Evolutionary conservation across 2,797 vertebrate species (phyloP).

Genomic region (Sebastes taczanowskii): DNA sequence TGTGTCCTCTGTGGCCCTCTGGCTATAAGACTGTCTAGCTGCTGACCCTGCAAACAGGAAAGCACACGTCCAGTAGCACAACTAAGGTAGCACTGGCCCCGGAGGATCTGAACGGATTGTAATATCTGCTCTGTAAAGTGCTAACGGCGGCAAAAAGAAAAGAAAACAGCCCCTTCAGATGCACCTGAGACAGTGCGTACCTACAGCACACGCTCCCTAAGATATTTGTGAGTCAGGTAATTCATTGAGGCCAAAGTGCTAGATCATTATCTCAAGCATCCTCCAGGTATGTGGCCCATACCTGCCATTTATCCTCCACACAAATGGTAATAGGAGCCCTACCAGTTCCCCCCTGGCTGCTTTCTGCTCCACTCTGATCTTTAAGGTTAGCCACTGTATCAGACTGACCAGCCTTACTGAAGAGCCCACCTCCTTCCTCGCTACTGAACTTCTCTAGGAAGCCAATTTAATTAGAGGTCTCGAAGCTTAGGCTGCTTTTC

Average conservation of each 20-base stretch:
- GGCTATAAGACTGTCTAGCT: conserved; percentile 46
- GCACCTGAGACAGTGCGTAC: background rate
- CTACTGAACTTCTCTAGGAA: conserved; percentile 47
- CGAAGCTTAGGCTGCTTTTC: conserved; percentile 64
- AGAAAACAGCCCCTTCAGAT: conserved; percentile 7
- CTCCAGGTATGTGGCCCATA: conserved; percentile 10
- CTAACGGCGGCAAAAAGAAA: conserved; percentile 49
- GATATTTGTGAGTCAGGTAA: conserved; percentile 8
- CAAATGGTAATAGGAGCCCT: conserved; percentile 28
- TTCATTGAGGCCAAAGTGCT: conserved; percentile 41
- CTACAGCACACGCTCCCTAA: background rate
- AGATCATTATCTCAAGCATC: conserved; percentile 45
- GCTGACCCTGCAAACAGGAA: conserved; percentile 67
- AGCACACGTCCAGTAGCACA: conserved; percentile 48
- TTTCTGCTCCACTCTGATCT: conserved; percentile 43
- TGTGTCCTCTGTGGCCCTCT: conserved; percentile 48
- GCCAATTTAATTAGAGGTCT: conserved; percentile 66
- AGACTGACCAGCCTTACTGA: conserved; percentile 43
- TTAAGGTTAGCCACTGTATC: conserved; percentile 31
- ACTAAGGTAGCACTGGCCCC: conserved; percentile 22
- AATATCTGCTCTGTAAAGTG: conserved; percentile 41
- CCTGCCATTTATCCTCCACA: conserved; percentile 31
- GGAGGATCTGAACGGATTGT: conserved; percentile 33
- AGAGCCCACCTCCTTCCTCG: conserved; percentile 31
- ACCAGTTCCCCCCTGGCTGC: background rate